Conservation (phyloP, 2,888 invertebrate genomes). For the Caradrina clavipalpis region DNA sequence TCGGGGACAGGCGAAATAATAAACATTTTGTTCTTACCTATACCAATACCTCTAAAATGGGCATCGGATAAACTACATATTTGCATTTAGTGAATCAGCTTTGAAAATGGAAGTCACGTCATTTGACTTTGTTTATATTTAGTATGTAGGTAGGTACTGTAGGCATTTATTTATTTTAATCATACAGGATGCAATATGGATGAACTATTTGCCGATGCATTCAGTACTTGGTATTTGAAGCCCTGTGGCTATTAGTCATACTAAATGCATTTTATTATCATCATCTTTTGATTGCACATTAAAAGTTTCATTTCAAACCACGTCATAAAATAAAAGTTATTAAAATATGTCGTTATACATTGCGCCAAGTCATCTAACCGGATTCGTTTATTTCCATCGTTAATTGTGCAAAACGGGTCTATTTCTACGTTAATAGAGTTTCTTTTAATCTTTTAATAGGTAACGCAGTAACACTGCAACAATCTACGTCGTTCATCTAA, state of each 20-base stretch:
- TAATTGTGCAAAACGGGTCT: constrained; percentile 65
- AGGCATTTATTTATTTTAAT: background rate
- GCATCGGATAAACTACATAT: background rate
- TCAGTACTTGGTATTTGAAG: background rate
- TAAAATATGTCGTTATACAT: constrained; percentile 41
- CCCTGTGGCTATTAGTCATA: background rate
- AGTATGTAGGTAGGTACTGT: background rate
- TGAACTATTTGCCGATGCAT: background rate
- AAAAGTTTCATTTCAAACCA: constrained; percentile 4
- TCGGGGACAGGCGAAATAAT: too few species aligned
- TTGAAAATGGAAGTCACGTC: constrained; percentile 3
- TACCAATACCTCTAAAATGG: background rate
- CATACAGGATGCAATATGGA: background rate
- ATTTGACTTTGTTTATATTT: constrained; percentile 3
- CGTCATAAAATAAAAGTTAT: constrained; percentile 41
- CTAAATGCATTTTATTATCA: background rate
- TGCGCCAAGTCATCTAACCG: constrained; percentile 37
- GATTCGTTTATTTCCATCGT: constrained; percentile 62
- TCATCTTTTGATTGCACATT: constrained; percentile 6
- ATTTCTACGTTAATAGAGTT: constrained; percentile 52
- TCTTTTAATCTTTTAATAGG: constrained; percentile 55
- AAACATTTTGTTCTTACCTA: too few species aligned
- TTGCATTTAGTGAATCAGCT: constrained; percentile 8
- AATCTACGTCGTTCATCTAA: constrained; percentile 70
- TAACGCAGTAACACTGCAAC: constrained; percentile 34